Percentiles rank a stretch among this genome's conserved stretches.
These are phyloP conservation scores for Geothlypis trichas DNA, from an alignment of 2,113 vertebrate species.

Conservation along the genomic window DNA sequence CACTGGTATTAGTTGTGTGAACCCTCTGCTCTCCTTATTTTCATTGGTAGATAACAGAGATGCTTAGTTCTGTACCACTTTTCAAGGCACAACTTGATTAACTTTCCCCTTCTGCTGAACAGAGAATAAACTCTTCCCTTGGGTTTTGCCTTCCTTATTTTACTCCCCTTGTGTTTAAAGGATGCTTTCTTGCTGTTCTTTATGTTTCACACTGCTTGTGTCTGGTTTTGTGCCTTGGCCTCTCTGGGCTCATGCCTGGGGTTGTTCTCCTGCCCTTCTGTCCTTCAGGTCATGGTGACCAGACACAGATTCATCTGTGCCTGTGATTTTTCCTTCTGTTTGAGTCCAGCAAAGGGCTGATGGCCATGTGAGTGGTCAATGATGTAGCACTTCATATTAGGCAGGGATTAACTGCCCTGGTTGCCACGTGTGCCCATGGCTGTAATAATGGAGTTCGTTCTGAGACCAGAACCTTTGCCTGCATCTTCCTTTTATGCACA, in stretches of 20 bases:
- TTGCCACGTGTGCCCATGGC: not conserved
- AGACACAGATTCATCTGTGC: not conserved
- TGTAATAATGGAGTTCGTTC: not conserved
- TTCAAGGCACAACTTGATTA: not conserved
- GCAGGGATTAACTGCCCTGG: not conserved
- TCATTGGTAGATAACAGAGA: not conserved
- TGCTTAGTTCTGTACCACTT: not conserved
- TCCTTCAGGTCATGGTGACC: not conserved
- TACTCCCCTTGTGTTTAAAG: not conserved
- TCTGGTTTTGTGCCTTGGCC: not conserved
- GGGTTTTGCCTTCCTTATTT: not conserved
- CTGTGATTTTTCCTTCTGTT: not conserved
- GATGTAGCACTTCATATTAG: not conserved
- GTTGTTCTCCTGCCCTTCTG: not conserved
- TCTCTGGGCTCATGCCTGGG: not conserved
- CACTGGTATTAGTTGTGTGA: not conserved
- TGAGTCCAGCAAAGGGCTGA: not conserved
- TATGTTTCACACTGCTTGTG: not conserved
- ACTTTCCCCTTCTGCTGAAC: not conserved
- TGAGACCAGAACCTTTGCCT: not conserved
- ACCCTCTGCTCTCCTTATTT: not conserved
- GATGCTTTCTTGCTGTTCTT: not conserved
- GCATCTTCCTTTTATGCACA: not conserved
- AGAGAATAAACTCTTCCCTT: not conserved
- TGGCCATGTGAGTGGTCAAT: not conserved